Evolutionary conservation across 2,888 invertebrate genomes (phyloP).

Genomic region (Hanleya hanleyi): DNA sequence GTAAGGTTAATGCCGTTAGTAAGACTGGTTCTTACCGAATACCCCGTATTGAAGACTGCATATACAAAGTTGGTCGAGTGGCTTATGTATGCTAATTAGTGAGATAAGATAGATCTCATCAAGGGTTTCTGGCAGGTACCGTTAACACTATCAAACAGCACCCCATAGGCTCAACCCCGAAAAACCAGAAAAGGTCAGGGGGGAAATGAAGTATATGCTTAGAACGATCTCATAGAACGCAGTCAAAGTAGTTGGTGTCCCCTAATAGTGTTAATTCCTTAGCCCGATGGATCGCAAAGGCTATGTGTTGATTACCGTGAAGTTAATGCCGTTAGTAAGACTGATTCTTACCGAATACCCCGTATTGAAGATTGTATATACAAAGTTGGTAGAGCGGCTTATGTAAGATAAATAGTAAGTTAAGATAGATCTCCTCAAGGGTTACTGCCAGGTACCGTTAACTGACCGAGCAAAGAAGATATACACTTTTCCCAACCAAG

Average conservation of each 20-base stretch:
- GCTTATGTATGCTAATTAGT: neutral
- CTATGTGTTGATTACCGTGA: neutral
- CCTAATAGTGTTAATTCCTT: neutral
- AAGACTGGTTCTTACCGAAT: neutral
- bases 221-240: neutral
- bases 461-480: neutral
- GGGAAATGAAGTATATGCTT: no score
- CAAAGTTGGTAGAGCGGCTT: neutral
- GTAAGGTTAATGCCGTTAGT: neutral
- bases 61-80: neutral
- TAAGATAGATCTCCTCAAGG: neutral
- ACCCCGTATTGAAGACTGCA: neutral
- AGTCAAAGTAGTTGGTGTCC: neutral
- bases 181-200: no score
- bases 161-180: no score
- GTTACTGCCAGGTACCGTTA: neutral
- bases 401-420: no score
- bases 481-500: neutral
- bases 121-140: no score
- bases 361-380: neutral
- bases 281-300: neutral
- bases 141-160: no score
- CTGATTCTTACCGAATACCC: neutral
- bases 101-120: neutral
- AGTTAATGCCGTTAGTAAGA: neutral